Evolutionary conservation across 2,797 vertebrate genomes (phyloP), one percentile per base, ranked within the genome.

Genomic region (Pseudopleuronectes americanus): DNA sequence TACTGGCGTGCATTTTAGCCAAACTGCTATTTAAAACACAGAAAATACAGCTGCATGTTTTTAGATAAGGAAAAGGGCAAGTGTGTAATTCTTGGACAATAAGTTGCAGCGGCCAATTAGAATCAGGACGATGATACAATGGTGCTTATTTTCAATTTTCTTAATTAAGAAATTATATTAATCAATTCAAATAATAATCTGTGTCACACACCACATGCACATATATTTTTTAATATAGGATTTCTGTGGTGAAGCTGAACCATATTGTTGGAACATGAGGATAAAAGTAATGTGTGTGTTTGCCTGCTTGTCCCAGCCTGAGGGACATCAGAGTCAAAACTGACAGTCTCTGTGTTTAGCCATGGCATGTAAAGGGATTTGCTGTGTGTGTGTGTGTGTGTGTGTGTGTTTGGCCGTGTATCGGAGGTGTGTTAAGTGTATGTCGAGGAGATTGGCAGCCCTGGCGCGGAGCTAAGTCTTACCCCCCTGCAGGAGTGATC

Each of bases 341-440:
- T 90, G 90, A 92, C 87, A 90, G 87, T 71, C 87, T 90, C 91
- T 88, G 81, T 82, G 86, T 92, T 92, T 89, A 92, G 85, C 87
- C 87, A 67, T 83, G 89, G 88, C 90, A 87, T 85, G 89, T 92
- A 92, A 94, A 89, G 66, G 89, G 91, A 92, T 93, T 94, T 89
- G 72, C 64, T 70, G 77, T 84, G 74, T 68, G 74, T 81, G 77
- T 68, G 74, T 81, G 77, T 90, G 82, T 69, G 83, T 81, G 43
- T 87, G 76, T 86, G 77, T 85, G 77, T 68, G 72, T 81, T 86
- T 87, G 84, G 84, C 81, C 73, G 76, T 76, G 80, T 71, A 55
- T 79, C 17, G 52, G 76, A 82, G 86, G 85, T 90, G 84, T 70
- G 83, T 80, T 87, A 77, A 87, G 83, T 88, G 84, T 81, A 84